These are phyloP conservation scores for Etheostoma perlongum DNA, from an alignment of 2,797 vertebrate genomes.

Conservation along the genomic window DNA sequence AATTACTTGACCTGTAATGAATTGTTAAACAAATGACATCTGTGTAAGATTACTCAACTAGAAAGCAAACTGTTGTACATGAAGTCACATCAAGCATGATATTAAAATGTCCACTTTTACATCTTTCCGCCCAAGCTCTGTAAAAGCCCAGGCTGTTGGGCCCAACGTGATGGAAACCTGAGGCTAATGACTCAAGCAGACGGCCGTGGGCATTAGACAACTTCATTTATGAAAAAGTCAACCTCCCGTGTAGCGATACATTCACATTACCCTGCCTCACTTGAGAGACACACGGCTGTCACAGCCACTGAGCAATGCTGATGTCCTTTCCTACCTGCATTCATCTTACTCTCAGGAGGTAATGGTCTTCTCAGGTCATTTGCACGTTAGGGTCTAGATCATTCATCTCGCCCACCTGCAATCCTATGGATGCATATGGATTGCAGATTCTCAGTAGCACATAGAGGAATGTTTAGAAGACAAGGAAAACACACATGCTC, in stretches of 20 bases:
- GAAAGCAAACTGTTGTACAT: conserved; percentile 83
- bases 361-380: conserved; percentile 84
- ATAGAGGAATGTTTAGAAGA: conserved; percentile 40
- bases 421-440: conserved; percentile 47
- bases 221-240: conserved; percentile 84
- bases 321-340: conserved; percentile 81
- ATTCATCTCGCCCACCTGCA: conserved; percentile 77
- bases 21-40: conserved; percentile 78
- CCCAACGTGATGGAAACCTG: conserved; percentile 74
- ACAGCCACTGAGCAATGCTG: conserved; percentile 81
- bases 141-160: conserved; percentile 58
- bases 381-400: conserved; percentile 76
- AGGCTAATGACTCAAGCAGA: conserved; percentile 83
- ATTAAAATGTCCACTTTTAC: conserved; percentile 84
- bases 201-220: conserved; percentile 80
- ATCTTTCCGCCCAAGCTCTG: conserved; percentile 65
- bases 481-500: conserved; percentile 53
- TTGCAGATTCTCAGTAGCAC: conserved; percentile 44
- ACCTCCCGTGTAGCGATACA: conserved; percentile 83
- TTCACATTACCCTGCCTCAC: conserved; percentile 80
- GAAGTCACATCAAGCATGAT: conserved; percentile 78
- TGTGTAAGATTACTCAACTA: conserved; percentile 72
- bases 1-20: conserved; percentile 79
- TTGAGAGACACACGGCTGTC: conserved; percentile 80
- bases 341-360: conserved; percentile 80